Conservation (phyloP, 2,888 invertebrate genomes). For the Zonitis immaculata region DNA sequence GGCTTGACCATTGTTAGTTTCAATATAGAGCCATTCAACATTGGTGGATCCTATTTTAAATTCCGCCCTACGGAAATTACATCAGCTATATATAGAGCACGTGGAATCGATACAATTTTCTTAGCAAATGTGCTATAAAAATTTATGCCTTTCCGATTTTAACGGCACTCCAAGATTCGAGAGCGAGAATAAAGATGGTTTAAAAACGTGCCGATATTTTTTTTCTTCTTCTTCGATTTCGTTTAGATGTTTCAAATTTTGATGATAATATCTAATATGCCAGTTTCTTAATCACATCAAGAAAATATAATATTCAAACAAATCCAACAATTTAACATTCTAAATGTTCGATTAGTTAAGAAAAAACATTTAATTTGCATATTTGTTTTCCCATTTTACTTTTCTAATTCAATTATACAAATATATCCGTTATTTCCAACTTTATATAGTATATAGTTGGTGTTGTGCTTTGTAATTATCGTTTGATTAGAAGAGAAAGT, state of each 20-base stretch:
- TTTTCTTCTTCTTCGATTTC: conserved; percentile 2
- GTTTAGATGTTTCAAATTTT: background rate
- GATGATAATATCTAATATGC: background rate
- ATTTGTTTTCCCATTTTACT: background rate
- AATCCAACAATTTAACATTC: background rate
- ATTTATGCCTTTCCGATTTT: conserved; percentile 41
- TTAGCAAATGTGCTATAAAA: conserved; percentile 42
- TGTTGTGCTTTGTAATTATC: background rate
- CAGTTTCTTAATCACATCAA: background rate
- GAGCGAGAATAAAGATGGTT: conserved; percentile 30
- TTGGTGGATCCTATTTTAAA: conserved; percentile 33
- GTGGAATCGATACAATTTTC: conserved; percentile 41
- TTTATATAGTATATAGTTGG: background rate
- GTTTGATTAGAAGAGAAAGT: conserved; percentile 1
- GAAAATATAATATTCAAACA: background rate
- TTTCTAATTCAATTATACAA: background rate
- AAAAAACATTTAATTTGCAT: background rate
- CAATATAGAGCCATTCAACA: conserved; percentile 21
- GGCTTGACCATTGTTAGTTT: conserved; percentile 41
- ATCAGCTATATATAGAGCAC: conserved; percentile 29
- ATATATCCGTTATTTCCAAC: background rate
- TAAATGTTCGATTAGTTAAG: background rate
- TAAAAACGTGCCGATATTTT: conserved; percentile 21
- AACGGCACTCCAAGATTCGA: conserved; percentile 26
- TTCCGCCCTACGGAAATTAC: conserved; percentile 37